Evolutionary conservation across 1,140 invertebrate genomes (phyloP).

Genomic region (Aphaenogaster floridana): DNA sequence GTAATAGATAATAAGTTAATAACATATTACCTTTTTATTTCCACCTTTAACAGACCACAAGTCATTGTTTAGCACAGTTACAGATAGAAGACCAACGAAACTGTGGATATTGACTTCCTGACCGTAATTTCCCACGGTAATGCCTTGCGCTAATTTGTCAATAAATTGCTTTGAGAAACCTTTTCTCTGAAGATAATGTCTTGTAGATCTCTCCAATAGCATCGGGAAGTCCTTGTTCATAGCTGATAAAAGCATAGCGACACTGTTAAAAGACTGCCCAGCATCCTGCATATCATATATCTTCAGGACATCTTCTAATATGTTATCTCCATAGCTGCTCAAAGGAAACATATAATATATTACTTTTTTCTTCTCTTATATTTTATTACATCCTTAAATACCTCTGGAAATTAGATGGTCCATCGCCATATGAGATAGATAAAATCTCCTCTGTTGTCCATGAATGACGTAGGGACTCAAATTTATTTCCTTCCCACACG

Average conservation of each 20-base stretch:
- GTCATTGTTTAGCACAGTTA: conserved; percentile 87
- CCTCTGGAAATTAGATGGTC: conserved; percentile 61
- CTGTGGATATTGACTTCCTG: conserved; percentile 88
- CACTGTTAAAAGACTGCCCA: conserved; percentile 86
- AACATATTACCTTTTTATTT: conserved; percentile 88
- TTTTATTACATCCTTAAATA: conserved; percentile 72
- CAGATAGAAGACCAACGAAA: conserved; percentile 89
- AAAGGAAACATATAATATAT: conserved; percentile 43
- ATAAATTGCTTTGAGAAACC: conserved; percentile 87
- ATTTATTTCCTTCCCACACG: conserved; percentile 88
- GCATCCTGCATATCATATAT: conserved; percentile 88
- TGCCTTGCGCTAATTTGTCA: conserved; percentile 88
- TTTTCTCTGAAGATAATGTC: conserved; percentile 81
- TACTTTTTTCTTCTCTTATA: neutral
- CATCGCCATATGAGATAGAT: too few species aligned
- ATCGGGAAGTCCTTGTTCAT: conserved; percentile 87
- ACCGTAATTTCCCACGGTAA: conserved; percentile 89
- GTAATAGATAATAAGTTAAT: conserved; percentile 6
- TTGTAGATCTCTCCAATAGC: conserved; percentile 84
- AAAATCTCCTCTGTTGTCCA: too few species aligned
- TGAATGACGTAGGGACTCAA: conserved; percentile 76
- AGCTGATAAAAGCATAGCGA: conserved; percentile 86
- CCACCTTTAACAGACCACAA: conserved; percentile 90
- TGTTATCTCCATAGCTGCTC: conserved; percentile 76
- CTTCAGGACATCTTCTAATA: conserved; percentile 84